A percentile compares a stretch with the other conserved stretches of the same genome.
phyloP scores from a whole-genome alignment of 1,140 invertebrate species.

The Megalopta genalis region DNA sequence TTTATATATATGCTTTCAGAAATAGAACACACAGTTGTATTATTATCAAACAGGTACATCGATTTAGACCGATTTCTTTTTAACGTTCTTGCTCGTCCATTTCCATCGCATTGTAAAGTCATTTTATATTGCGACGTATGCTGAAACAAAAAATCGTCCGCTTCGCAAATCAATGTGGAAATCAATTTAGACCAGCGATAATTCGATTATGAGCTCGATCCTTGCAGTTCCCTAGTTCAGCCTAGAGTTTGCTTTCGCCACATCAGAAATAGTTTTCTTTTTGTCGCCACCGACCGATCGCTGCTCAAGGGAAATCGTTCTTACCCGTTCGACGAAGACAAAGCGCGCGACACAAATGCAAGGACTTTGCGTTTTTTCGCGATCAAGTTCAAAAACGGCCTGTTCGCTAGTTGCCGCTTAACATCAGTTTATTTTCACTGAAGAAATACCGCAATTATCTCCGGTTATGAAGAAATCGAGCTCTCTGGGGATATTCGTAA shows the following conservation, averaged over 20 bases:
- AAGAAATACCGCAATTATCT: not conserved
- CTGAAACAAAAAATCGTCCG: not conserved
- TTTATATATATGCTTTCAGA: no score
- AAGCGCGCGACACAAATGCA: not conserved
- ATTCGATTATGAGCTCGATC: conserved; percentile 10
- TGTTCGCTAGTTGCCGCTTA: not conserved
- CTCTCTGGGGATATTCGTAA: no score
- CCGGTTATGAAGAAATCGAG: not conserved
- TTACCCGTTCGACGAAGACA: not conserved
- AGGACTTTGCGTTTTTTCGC: conserved; percentile 8
- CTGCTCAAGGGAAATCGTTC: conserved; percentile 18
- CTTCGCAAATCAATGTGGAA: not conserved
- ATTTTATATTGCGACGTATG: not conserved
- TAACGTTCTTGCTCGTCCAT: no score
- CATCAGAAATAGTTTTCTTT: conserved; percentile 4
- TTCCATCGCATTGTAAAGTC: not conserved
- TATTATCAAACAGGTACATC: no score
- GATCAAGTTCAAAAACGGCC: conserved; percentile 26
- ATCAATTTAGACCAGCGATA: conserved; percentile 18
- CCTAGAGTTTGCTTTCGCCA: conserved; percentile 12
- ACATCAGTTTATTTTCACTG: not conserved
- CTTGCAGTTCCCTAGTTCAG: not conserved
- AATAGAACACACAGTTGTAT: no score
- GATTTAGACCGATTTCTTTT: no score
- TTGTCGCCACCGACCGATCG: not conserved